phyloP scores from a whole-genome alignment of 2,797 vertebrate genomes.

The Chelmon rostratus region DNA sequence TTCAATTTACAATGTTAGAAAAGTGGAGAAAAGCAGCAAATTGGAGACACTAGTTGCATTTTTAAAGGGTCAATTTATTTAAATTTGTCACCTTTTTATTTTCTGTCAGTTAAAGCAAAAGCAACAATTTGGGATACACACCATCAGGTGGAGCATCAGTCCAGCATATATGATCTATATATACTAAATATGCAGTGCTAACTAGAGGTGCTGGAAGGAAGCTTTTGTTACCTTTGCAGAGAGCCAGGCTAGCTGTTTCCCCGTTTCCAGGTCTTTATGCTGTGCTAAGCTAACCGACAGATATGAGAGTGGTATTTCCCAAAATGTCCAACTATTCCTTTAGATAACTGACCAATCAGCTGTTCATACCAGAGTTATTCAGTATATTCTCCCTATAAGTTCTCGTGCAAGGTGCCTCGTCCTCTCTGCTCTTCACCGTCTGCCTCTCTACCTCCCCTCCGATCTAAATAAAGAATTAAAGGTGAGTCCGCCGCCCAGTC shows the following conservation, averaged over 20 bases:
- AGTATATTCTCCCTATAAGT: background rate
- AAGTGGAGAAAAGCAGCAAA: background rate
- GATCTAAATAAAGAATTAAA: slow-evolving; percentile 57
- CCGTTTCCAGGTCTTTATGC: background rate
- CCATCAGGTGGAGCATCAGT: too few species aligned
- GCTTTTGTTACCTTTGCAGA: background rate
- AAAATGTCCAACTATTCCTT: background rate
- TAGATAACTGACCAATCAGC: background rate
- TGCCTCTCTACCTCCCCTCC: slow-evolving; percentile 10
- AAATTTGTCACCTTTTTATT: background rate
- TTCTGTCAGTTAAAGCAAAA: background rate
- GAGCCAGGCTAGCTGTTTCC: background rate
- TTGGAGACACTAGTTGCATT: background rate
- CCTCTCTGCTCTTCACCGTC: slow-evolving; percentile 30
- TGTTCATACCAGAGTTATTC: background rate
- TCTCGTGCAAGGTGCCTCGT: background rate
- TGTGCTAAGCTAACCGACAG: background rate
- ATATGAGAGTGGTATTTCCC: background rate
- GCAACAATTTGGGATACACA: too few species aligned
- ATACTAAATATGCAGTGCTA: background rate
- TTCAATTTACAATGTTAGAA: too few species aligned
- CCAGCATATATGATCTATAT: background rate
- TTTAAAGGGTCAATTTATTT: background rate
- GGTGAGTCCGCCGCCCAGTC: slow-evolving; percentile 1
- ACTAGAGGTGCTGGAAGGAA: background rate